Conservation (phyloP, 1,140 invertebrate species). For the Zaprionus lachaisei region DNA sequence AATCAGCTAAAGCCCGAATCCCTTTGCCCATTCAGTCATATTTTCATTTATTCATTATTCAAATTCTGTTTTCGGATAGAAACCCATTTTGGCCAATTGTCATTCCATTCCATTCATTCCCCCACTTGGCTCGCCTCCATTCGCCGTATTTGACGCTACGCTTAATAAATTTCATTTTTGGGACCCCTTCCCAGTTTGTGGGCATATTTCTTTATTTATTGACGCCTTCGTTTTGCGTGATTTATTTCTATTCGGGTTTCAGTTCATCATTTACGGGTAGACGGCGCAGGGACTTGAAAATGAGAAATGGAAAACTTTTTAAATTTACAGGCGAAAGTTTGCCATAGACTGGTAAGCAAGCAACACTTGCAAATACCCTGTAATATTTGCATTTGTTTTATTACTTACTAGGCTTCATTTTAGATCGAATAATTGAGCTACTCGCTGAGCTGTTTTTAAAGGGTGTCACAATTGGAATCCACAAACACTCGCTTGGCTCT, state of each 20-base stretch:
- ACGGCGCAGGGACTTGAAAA: not conserved
- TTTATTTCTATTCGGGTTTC: conserved; percentile 27
- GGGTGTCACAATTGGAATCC: not conserved
- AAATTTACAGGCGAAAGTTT: not conserved
- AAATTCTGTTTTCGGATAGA: conserved; percentile 28
- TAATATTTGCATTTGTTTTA: not conserved
- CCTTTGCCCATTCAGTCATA: conserved; percentile 28
- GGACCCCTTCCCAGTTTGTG: not conserved
- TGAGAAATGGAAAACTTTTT: not conserved
- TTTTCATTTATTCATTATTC: conserved; percentile 46
- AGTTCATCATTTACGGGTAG: conserved; percentile 13
- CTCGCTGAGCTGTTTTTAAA: too few relatives aligned
- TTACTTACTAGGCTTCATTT: not conserved
- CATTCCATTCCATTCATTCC: conserved; percentile 16
- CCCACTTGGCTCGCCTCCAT: not conserved
- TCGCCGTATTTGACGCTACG: conserved; percentile 18
- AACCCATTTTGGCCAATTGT: conserved; percentile 39
- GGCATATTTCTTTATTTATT: conserved; percentile 28
- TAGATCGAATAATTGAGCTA: not conserved
- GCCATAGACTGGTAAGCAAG: not conserved
- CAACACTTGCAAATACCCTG: not conserved
- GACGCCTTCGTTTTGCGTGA: conserved; percentile 25
- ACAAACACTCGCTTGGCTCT: not conserved
- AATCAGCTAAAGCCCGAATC: not conserved
- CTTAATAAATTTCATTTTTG: conserved; percentile 38